Base-by-base conservation (phyloP, 30 jellyfish, hydroid and myxozoan species). In the Catostylus mosaicus region DNA sequence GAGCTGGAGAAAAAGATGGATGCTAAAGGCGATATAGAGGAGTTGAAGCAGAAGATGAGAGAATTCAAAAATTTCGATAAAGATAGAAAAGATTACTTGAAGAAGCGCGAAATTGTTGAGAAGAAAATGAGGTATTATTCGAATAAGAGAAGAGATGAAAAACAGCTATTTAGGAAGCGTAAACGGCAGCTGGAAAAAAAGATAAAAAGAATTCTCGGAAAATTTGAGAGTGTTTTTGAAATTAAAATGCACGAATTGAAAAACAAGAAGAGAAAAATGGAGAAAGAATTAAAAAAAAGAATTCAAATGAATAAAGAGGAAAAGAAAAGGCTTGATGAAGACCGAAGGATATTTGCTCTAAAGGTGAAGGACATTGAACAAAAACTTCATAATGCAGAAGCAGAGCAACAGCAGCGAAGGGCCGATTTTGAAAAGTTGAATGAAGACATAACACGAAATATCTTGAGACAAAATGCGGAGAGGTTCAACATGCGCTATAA, bases 81-180 rank as follows among this genome's bases (percentile, higher is more conserved):
- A 24, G 56, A 64, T 24, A 76, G 73, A 27, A 73, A 60, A 1
- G 79, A 73, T 5, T 30, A 40, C 8, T n/a, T 27, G 56, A 36
- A 1, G 54, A 70, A 72, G 64, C 65, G 56, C 51, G 81, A 45
- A 40, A 78, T 73, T 26, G 18, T 71, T 54, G 85, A 75, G 57
- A 66, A 69, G 62, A 87, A 77, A 67, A 67, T 71, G 91, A 36
- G 90, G 30, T 12, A 75, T 19, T 77, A 67, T 47, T 56, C 87
- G 3, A 86, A 77, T 20, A 86, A 67, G 50, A 60, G 63, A 16
- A 30, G 88, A 51, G 33, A 62, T 2, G 69, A 65, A 30, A 64
- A 37, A 43, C 38, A 35, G 3, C 5, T 30, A 45, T 23, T 57
- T 75, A 75, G 66, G 76, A 40, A 32, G 2, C 69, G 36, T 46